These are phyloP conservation scores for Leucophora obtusa DNA, from an alignment of 2,888 invertebrate species.

Conservation along the genomic window DNA sequence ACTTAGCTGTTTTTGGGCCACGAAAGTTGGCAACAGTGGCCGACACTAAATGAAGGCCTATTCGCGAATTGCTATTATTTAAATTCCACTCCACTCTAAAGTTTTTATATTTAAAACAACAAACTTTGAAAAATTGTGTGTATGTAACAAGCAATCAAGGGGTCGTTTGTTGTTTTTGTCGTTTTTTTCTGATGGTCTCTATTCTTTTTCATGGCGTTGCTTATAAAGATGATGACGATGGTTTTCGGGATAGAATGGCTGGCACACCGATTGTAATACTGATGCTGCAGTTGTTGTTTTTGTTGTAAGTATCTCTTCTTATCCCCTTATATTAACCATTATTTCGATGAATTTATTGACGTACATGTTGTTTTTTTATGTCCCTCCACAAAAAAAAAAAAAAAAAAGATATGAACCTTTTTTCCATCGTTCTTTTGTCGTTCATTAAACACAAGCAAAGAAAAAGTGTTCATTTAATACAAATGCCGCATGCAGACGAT, in stretches of 20 bases:
- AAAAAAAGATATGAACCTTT: conserved; percentile 36
- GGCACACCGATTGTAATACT: background rate
- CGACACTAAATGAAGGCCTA: no score
- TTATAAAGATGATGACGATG: conserved; percentile 27
- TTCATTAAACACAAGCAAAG: conserved; percentile 28
- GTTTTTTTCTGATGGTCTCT: background rate
- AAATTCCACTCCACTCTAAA: no score
- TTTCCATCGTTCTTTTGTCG: conserved; percentile 19
- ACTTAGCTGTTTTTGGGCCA: no score
- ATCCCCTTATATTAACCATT: conserved; percentile 72
- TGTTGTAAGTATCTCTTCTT: conserved; percentile 15
- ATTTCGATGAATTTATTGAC: conserved; percentile 73
- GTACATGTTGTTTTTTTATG: conserved; percentile 66
- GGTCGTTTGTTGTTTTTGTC: conserved; percentile 18
- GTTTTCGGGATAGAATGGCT: conserved; percentile 6
- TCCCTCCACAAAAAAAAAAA: conserved; percentile 31
- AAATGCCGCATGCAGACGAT: conserved; percentile 12
- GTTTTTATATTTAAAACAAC: no score
- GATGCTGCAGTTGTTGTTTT: conserved; percentile 10
- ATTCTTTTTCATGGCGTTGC: conserved; percentile 10
- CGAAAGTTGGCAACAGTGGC: no score
- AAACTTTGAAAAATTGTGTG: no score
- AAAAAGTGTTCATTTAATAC: conserved; percentile 19
- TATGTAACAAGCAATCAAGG: conserved; percentile 39
- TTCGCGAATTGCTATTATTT: no score